phyloP scores from a whole-genome alignment of 2,797 vertebrate genomes.

The Acestrorhynchus altus region DNA sequence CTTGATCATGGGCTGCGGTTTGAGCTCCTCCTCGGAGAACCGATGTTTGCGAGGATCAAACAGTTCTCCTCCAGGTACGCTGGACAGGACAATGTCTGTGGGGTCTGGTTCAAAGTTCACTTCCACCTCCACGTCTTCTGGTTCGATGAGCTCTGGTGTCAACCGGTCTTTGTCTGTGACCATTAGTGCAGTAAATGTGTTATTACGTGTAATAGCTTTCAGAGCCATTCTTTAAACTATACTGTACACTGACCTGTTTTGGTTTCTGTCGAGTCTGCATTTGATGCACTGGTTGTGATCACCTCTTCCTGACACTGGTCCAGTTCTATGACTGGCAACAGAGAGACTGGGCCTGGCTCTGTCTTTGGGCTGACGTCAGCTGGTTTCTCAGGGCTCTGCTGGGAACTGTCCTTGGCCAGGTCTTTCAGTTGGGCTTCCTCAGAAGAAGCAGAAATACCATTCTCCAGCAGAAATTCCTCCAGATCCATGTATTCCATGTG shows the following conservation, averaged over 20 bases:
- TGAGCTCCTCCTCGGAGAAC: slow-evolving; percentile 94
- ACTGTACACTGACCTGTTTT: slow-evolving; percentile 69
- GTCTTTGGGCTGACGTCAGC: slow-evolving; percentile 25
- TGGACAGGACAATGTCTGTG: slow-evolving; percentile 93
- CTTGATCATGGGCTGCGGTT: slow-evolving; percentile 98
- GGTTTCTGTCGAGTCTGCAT: slow-evolving; percentile 53
- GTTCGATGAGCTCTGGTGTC: slow-evolving; percentile 82
- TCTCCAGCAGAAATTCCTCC: slow-evolving; percentile 95
- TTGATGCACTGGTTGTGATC: slow-evolving; percentile 63
- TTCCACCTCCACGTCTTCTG: slow-evolving; percentile 87
- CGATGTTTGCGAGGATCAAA: slow-evolving; percentile 96
- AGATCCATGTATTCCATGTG: slow-evolving; percentile 98
- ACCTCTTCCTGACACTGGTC: slow-evolving; percentile 72
- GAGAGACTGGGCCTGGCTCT: slow-evolving; percentile 53
- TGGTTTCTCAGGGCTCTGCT: slow-evolving; percentile 60
- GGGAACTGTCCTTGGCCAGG: slow-evolving; percentile 41
- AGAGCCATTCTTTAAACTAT: neutral
- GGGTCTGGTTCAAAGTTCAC: slow-evolving; percentile 94
- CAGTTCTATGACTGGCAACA: slow-evolving; percentile 86
- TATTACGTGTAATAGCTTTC: slow-evolving; percentile 26
- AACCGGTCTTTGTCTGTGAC: slow-evolving; percentile 74
- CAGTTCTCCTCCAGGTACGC: slow-evolving; percentile 92
- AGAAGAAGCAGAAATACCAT: slow-evolving; percentile 83
- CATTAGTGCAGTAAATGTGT: slow-evolving; percentile 9
- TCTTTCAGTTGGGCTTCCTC: slow-evolving; percentile 55